phyloP scores from a whole-genome alignment of 2,888 invertebrate genomes.

The Lymantria monacha region DNA sequence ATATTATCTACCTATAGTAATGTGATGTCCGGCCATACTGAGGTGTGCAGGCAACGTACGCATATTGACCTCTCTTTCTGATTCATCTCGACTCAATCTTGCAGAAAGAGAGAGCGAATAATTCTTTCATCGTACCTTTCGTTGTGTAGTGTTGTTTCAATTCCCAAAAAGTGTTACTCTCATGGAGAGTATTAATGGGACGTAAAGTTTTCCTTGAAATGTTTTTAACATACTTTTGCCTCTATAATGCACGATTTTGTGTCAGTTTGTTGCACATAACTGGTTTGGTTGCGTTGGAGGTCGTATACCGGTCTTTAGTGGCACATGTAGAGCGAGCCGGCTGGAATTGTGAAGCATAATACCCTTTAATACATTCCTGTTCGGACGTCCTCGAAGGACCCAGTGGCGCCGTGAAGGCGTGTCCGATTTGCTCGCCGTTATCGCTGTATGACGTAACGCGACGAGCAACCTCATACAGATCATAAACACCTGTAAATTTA shows the following conservation, averaged over 20 bases:
- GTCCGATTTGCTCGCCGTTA: slow-evolving; percentile 66
- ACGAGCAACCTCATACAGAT: slow-evolving; percentile 36
- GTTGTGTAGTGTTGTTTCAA: slow-evolving; percentile 46
- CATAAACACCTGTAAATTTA: slow-evolving; percentile 43
- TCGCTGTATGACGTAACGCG: slow-evolving; percentile 74
- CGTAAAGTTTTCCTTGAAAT: slow-evolving; percentile 37
- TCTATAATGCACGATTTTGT: slow-evolving; percentile 35
- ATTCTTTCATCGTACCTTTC: slow-evolving; percentile 55
- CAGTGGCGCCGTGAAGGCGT: slow-evolving; percentile 74
- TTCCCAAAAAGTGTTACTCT: slow-evolving; percentile 46
- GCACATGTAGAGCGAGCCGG: slow-evolving; percentile 72
- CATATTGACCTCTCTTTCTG: slow-evolving; percentile 77
- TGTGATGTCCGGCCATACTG: slow-evolving; percentile 82
- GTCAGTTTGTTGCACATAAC: slow-evolving; percentile 73
- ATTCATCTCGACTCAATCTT: slow-evolving; percentile 51
- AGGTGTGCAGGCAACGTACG: slow-evolving; percentile 81
- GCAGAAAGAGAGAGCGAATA: slow-evolving; percentile 64
- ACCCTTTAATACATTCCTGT: slow-evolving; percentile 65
- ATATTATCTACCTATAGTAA: slow-evolving; percentile 80
- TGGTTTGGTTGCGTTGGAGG: slow-evolving; percentile 78
- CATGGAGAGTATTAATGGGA: slow-evolving; percentile 30
- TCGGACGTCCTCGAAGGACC: slow-evolving; percentile 67
- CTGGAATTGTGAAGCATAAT: slow-evolving; percentile 53
- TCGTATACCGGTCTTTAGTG: slow-evolving; percentile 74
- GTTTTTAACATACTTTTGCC: slow-evolving; percentile 46